phyloP scores from a whole-genome alignment of 2,113 vertebrate species.

The Andinoacara biseriatus region DNA sequence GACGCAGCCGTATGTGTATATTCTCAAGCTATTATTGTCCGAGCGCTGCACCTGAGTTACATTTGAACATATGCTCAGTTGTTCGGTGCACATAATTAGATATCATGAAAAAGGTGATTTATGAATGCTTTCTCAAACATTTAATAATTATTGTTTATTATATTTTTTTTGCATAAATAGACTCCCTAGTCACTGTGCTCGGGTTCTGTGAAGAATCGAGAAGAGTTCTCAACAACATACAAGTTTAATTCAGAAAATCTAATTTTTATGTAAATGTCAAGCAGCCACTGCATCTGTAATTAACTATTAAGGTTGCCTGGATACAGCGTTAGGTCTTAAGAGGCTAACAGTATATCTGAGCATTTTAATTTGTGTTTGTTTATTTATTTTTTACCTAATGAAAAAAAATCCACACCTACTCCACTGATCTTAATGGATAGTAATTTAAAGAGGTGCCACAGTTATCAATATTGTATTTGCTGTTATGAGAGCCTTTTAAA shows the following conservation, averaged over 20 bases:
- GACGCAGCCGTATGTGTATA: constrained; percentile 27
- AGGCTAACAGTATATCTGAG: not conserved
- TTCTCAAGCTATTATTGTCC: constrained; percentile 24
- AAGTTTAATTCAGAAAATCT: not conserved
- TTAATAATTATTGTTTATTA: not conserved
- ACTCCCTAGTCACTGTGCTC: not conserved
- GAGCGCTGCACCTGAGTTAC: constrained; percentile 25
- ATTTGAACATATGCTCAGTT: constrained; percentile 38
- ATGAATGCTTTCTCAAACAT: not conserved
- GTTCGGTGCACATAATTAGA: constrained; percentile 17
- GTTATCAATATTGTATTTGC: constrained; percentile 49
- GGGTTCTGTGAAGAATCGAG: not conserved
- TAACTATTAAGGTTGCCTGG: not conserved
- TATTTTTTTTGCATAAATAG: not conserved
- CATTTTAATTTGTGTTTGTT: not conserved
- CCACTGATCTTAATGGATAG: constrained; percentile 40
- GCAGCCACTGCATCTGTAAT: not conserved
- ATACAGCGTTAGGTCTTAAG: not conserved
- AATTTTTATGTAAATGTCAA: constrained; percentile 17
- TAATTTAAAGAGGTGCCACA: constrained; percentile 24
- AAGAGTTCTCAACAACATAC: not conserved
- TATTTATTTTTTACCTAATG: constrained; percentile 28
- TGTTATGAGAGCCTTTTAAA: constrained; percentile 42
- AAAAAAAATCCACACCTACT: not conserved
- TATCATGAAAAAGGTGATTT: constrained; percentile 23